A percentile compares a stretch with the other conserved stretches of the same genome.
Conservation (phyloP, 2,113 vertebrate species). For the Spheniscus mendiculus region DNA sequence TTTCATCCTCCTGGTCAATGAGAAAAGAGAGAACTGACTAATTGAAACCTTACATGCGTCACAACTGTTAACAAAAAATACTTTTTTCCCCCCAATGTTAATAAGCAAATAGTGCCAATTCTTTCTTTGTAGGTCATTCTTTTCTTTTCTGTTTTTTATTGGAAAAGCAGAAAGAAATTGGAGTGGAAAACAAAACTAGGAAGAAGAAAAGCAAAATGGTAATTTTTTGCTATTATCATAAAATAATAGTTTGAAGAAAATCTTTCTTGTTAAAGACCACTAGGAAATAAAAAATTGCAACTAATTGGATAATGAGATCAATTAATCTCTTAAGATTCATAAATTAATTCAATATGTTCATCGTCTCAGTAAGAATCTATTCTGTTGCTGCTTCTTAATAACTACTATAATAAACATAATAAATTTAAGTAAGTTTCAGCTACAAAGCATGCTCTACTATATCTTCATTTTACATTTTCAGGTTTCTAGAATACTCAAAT, state of each 20-base stretch:
- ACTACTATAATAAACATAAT: background rate
- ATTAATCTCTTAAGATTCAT: background rate
- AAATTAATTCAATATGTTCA: background rate
- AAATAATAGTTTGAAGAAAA: background rate
- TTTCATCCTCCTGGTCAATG: background rate
- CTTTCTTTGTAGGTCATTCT: background rate
- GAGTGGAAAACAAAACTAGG: background rate
- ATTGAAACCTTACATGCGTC: background rate
- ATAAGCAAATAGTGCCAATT: background rate
- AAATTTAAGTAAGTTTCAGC: background rate
- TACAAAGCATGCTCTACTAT: background rate
- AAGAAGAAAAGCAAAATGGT: background rate
- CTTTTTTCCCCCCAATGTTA: background rate
- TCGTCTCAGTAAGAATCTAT: conserved; percentile 12
- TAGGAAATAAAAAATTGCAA: conserved; percentile 24
- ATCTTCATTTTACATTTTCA: background rate
- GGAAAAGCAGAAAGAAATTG: background rate
- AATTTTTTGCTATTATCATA: background rate
- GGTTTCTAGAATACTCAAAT: background rate
- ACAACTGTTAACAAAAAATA: background rate
- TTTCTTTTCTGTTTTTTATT: background rate
- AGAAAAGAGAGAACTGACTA: background rate
- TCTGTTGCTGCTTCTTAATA: background rate
- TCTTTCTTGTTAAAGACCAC: background rate
- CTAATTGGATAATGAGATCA: background rate